Evolutionary conservation across 2,797 vertebrate species (phyloP), one percentile per base, ranked within the genome.

Genomic region (Sebastes hopkinsi): DNA sequence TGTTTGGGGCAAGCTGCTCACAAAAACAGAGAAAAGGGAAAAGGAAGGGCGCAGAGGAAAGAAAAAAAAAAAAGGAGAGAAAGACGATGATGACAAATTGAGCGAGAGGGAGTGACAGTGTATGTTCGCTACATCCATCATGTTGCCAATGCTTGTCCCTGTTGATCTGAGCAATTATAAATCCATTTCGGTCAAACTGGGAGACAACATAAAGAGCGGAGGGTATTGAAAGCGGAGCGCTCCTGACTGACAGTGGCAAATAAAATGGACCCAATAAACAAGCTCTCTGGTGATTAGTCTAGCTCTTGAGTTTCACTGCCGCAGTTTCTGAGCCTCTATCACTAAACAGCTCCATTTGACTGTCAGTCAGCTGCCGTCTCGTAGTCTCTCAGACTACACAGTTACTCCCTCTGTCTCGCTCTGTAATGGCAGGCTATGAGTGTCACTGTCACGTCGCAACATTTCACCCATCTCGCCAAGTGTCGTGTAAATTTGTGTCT

Each of bases 1-100:
- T 85, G 60, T 10, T 75, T 22, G 25, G 96, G 96, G 60, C 96
- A 96, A 58, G 96, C 96, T 96, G 83, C 29, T 68, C 50, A 71
- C 18, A 67, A 72, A 54, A 60, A 72, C 10, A 77, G 30, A 72
- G 52, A 74, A 65, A 74, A 59, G 30, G 60, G 72, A 23, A 23
- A 68, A 66, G 72, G 22, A 22, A 62, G 34, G 13, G 29, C 59
- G 22, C 8, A 36, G 25, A 64, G 25, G 11, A 55, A 9, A 58
- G 32, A n/a, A 50, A 64, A 46, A 18, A 55, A 11, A 29, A 78
- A 32, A 30, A 22, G 5, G 30, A 75, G 70, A 67, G 46, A 78
- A 30, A 75, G 64, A 80, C 9, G 9, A 25, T 52, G 59, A 56
- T 75, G 86, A 85, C 72, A 85, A 83, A 79, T 52, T 68, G 69